phyloP scores from a whole-genome alignment of 2,888 invertebrate species.

The Drosophila mettleri region DNA sequence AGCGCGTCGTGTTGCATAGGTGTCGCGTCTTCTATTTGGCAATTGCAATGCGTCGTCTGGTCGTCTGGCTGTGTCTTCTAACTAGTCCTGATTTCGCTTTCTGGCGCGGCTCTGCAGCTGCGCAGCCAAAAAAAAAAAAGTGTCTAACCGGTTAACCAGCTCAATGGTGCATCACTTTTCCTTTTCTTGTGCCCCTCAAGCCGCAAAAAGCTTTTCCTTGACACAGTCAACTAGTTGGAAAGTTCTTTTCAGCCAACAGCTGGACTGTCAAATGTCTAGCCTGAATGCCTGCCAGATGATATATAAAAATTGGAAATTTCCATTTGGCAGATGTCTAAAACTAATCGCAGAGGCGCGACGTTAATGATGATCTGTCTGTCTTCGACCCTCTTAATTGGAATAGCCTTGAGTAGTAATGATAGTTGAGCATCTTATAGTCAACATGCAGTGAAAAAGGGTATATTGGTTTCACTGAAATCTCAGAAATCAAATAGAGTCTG shows the following conservation, averaged over 20 bases:
- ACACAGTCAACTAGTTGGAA: conserved; percentile 67
- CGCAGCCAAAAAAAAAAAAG: conserved; percentile 11
- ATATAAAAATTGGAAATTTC: conserved; percentile 47
- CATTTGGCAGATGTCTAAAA: conserved; percentile 28
- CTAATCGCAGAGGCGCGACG: conserved; percentile 5
- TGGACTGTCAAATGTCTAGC: conserved; percentile 26
- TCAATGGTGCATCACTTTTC: conserved; percentile 62
- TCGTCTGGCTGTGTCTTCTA: conserved; percentile 29
- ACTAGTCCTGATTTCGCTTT: conserved; percentile 80
- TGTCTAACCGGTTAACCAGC: conserved; percentile 69
- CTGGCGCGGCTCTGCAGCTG: conserved; percentile 54
- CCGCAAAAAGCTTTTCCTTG: conserved; percentile 49
- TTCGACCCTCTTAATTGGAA: conserved; percentile 5
- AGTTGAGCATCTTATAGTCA: not conserved
- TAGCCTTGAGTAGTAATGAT: conserved; percentile 25
- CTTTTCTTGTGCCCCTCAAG: conserved; percentile 42
- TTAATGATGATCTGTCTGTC: conserved; percentile 27
- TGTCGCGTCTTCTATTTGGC: conserved; percentile 43
- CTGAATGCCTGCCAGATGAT: conserved; percentile 5
- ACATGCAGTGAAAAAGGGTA: not conserved
- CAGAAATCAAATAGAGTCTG: too few relatives aligned
- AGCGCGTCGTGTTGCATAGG: conserved; percentile 30
- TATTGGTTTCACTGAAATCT: not conserved
- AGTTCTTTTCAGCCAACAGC: conserved; percentile 55
- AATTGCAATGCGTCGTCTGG: conserved; percentile 19